phyloP scores from a whole-genome alignment of 1,140 invertebrate species.

The Diorhabda elongata region DNA sequence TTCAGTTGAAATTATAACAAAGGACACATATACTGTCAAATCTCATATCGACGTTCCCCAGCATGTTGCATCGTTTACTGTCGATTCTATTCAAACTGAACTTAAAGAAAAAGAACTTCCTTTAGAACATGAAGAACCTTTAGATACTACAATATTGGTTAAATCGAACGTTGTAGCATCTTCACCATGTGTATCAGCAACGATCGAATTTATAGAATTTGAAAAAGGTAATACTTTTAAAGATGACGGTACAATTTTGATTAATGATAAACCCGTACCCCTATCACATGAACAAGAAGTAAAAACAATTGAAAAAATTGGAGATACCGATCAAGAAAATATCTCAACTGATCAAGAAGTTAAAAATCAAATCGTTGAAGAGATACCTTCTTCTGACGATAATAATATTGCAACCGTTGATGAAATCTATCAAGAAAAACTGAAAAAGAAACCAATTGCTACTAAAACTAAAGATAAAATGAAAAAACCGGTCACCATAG shows the following conservation, averaged over 20 bases:
- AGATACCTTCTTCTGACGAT: background rate
- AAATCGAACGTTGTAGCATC: slow-evolving; percentile 1
- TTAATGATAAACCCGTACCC: slow-evolving; percentile 28
- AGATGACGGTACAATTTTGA: slow-evolving; percentile 16
- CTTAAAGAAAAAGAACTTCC: slow-evolving; percentile 20
- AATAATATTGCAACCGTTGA: background rate
- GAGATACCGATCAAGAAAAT: background rate
- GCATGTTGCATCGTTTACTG: slow-evolving; percentile 25
- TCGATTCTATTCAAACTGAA: slow-evolving; percentile 36
- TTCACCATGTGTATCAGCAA: slow-evolving; percentile 6
- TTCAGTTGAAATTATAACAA: slow-evolving; percentile 24
- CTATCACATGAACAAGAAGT: background rate
- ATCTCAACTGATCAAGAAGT: background rate
- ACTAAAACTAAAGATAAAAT: slow-evolving; percentile 36
- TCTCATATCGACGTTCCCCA: slow-evolving; percentile 6
- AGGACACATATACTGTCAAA: slow-evolving; percentile 25
- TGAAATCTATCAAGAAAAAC: slow-evolving; percentile 9
- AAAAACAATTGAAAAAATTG: background rate
- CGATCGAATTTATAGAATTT: slow-evolving; percentile 25
- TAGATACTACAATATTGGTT: background rate
- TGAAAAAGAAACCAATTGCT: slow-evolving; percentile 21
- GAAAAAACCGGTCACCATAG: slow-evolving; percentile 46
- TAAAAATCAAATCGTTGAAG: background rate
- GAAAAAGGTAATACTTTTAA: slow-evolving; percentile 11
- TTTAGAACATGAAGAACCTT: slow-evolving; percentile 4